phyloP scores from a whole-genome alignment of 2,888 invertebrate genomes.

The Cynaeus angustus region DNA sequence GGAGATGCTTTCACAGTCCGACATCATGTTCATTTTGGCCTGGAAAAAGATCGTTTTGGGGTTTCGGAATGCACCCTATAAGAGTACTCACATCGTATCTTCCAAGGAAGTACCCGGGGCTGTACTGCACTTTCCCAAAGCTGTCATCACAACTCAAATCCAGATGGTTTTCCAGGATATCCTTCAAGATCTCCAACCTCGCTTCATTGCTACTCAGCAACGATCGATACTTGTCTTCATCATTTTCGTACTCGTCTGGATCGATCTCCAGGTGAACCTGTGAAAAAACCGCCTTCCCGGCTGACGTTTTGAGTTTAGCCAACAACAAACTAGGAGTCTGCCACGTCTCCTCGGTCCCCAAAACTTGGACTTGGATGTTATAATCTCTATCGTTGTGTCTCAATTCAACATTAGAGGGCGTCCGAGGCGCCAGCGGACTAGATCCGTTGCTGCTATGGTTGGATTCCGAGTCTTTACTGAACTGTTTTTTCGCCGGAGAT shows the following conservation, averaged over 20 bases:
- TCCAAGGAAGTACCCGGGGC: conserved; percentile 85
- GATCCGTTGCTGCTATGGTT: conserved; percentile 65
- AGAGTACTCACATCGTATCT: conserved; percentile 81
- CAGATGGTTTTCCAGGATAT: conserved; percentile 82
- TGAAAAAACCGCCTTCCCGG: conserved; percentile 86
- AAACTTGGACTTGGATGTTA: conserved; percentile 82
- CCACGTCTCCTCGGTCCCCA: conserved; percentile 91
- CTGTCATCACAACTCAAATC: conserved; percentile 76
- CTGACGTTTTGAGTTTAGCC: conserved; percentile 78
- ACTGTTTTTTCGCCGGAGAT: conserved; percentile 87
- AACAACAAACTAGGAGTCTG: conserved; percentile 87
- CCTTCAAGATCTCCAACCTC: conserved; percentile 85
- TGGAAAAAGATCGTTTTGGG: conserved; percentile 65
- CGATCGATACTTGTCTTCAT: conserved; percentile 75
- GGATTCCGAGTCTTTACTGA: conserved; percentile 81
- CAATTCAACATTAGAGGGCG: conserved; percentile 69
- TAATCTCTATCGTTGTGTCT: conserved; percentile 76
- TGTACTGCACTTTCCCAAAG: conserved; percentile 71
- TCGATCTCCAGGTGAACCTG: conserved; percentile 89
- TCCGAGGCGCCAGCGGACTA: conserved; percentile 69
- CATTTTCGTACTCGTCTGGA: conserved; percentile 79
- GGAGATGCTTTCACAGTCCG: conserved; percentile 69
- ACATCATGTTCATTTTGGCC: conserved; percentile 83
- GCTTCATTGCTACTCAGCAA: conserved; percentile 79
- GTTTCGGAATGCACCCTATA: no score